Evolutionary conservation across 2,888 invertebrate genomes (phyloP), one percentile per base, ranked within the genome.

Genomic region (Mesochorus sp.): DNA sequence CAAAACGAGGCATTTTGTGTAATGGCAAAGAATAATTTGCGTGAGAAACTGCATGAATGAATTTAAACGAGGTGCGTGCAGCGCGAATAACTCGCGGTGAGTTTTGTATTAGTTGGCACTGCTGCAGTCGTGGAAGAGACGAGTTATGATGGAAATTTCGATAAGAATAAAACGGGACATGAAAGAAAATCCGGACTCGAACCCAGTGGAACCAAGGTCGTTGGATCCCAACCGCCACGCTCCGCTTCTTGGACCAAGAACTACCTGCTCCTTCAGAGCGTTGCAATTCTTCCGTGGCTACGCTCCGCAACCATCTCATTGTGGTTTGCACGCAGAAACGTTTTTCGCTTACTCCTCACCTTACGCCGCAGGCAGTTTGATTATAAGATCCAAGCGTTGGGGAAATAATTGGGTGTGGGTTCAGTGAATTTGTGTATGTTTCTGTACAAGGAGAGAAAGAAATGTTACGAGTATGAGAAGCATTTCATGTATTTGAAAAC

Each of bases 211-310:
- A 71, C 42, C 79, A 81, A 81, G 79, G 82, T 67, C 79, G 81
- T 80, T 81, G 70, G 67, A 80, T 82, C 53, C 61, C 67, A 24
- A 70, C 75, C 71, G 82, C 76, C 57, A 76, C 77, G 81, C 80
- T 81, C 72, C 81, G 82, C 76, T 82, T 82, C 79, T 57, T 72
- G 76, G 80, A 78, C 78, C 78, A 28, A 73, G 76, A 64, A 51
- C 68, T 42, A 75, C 51, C 28, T 57, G 66, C 49, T 73, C 66
- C 51, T 76, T 2, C 80, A 51, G 75, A 81, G 80, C 81, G 81
- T 80, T 82, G 77, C 75, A 73, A 55, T 53, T 49, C 64, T 64
- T 62, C 34, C 42, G 42, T 62, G 62, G 21, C 74, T 34, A 34
- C 10, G 42, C 24, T 47, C 47, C 47, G 78, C 59, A 70, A 49